Evolutionary conservation across 1,140 invertebrate species (phyloP).

Genomic region (Drosophila nannoptera): DNA sequence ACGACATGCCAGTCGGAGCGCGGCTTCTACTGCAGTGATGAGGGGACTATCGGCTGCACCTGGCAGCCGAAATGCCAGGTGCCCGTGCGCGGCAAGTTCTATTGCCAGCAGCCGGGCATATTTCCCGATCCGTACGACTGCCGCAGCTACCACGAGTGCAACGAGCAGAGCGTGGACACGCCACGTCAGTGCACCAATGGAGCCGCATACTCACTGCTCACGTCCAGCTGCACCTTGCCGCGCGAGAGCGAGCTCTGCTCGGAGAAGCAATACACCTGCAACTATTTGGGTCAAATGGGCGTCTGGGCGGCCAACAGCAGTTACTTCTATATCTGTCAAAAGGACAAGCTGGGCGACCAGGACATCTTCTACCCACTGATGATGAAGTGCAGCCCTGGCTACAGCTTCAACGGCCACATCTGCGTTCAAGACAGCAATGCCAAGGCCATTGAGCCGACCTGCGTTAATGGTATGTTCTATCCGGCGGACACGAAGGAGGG

Average conservation of each 20-base stretch:
- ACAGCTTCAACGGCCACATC: constrained; percentile 43
- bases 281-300: constrained; percentile 51
- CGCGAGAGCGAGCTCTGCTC: constrained; percentile 47
- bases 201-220: constrained; percentile 52
- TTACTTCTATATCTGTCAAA: constrained; percentile 73
- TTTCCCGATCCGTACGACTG: constrained; percentile 79
- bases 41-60: constrained; percentile 59
- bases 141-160: constrained; percentile 74
- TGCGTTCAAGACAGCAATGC: constrained; percentile 24
- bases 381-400: constrained; percentile 58
- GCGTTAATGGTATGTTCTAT: constrained; percentile 10
- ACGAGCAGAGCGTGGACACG: constrained; percentile 45
- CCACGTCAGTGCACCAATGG: constrained; percentile 54
- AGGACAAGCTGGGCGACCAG: constrained; percentile 5
- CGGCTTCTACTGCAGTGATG: constrained; percentile 68
- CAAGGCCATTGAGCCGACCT: background rate
- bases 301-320: constrained; percentile 58
- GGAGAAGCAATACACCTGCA: constrained; percentile 58
- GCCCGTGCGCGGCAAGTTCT: constrained; percentile 58
- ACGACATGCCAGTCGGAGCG: constrained; percentile 47
- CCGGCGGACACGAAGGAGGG: constrained; percentile 5
- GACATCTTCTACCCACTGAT: constrained; percentile 60
- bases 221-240: constrained; percentile 49
- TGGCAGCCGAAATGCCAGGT: constrained; percentile 53
- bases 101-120: constrained; percentile 60